Base-by-base conservation (phyloP, 2,797 vertebrate genomes). In the Xiphorhynchus erythropygius region DNA sequence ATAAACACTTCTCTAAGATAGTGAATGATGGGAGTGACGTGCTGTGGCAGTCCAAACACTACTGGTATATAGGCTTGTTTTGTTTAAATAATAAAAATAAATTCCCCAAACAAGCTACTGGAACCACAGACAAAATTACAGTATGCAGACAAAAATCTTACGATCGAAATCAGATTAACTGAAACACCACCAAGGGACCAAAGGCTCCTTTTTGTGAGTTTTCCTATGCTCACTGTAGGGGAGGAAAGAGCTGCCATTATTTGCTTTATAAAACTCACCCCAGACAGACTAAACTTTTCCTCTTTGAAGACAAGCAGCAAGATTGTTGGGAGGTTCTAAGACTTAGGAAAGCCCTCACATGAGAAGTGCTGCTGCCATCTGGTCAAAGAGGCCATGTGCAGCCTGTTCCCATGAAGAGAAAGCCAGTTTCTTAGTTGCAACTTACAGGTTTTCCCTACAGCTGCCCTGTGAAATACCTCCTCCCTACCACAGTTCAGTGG, bases 151-250 rank as follows among this genome's bases (percentile, higher is more conserved):
- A 57, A 75, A 62, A 71, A 42, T 17, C 39, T 39, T 15, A 18
- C 0, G 0, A 27, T 7, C 1, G 1, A 47, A 42, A 53, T n/a
- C 27, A 44, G 46, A 71, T 27, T 23, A 22, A 23, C 19, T 37
- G 44, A 47, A 18, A 37, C 47, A 14, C 9, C 41, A 84, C 46
- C 39, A 63, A 55, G 30, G 11, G 42, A 35, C 8, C 33, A 70
- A 30, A 73, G 27, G 19, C 27, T 42, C 23, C 11, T 39, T 30
- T 33, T 33, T 46, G 23, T 25, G 32, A 65, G 23, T 33, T 46
- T 64, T 25, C 63, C 41, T 46, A 18, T 28, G 57, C 41, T 76
- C 18, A 10, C 7, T 1, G 10, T 18, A 7, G 3, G 7, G 21
- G 28, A 24, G 24, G 24, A 22, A 76, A 50, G 12, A 67, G 18